Evolutionary conservation across 2,888 invertebrate species (phyloP), one percentile per base, ranked within the genome.

Genomic region (Frankliniella fusca): DNA sequence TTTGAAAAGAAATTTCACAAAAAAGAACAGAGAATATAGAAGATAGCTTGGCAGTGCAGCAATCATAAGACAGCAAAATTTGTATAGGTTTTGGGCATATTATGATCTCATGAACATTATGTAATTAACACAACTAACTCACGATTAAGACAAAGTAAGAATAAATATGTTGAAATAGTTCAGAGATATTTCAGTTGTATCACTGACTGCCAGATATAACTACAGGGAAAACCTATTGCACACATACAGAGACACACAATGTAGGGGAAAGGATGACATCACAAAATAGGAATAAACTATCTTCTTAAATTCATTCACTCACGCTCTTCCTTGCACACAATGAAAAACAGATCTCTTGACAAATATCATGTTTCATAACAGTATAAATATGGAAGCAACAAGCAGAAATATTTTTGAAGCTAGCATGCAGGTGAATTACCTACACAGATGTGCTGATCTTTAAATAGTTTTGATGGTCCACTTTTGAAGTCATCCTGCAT

Each of bases 401-500:
- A 76, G 70, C 70, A 27, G 70, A 76, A 76, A 76, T 9, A 27
- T 27, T 23, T 76, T 23, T 76, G 70, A 76, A 76, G 70, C 70
- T 23, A 27, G 70, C 70, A 76, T 23, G 23, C 38, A 38, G 38
- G 38, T 38, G 38, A 38, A 38, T 38, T 38, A 38, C 38, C 38
- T 38, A 38, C 38, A 38, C 38, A 3, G 38, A 3, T 38, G 38
- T 38, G 38, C 38, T 38, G 38, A 2, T 5, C 5, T 38, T 38
- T 2, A 38, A 38, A 38, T 38, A 38, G 11, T 11, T n/a, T 23
- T 23, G 70, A 27, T 27, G 27, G 70, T 76, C 70, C 27, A 27
- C 12, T 23, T 8, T 27, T 27, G 27, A 76, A 76, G 83, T 91
- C 90, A 91, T 88, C 91, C 90, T 87, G 91, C 90, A 91, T 95